phyloP scores from a whole-genome alignment of 2,113 vertebrate genomes.

The Odocoileus hemionus region DNA sequence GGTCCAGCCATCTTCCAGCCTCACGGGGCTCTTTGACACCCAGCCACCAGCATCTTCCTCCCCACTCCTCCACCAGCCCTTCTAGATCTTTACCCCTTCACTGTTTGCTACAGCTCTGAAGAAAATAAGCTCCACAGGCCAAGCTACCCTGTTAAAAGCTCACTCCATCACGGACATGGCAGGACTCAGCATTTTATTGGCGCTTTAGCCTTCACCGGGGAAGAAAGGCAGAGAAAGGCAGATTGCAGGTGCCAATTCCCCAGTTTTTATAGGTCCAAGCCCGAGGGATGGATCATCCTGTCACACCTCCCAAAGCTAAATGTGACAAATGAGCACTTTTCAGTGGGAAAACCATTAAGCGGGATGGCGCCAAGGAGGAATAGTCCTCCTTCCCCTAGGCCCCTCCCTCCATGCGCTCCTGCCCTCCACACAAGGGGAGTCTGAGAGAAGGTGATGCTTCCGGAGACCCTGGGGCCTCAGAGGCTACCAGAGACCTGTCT shows the following conservation, averaged over 20 bases:
- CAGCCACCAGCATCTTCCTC: background rate
- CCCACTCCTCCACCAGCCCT: background rate
- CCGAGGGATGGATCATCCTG: constrained; percentile 50
- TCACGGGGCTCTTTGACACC: background rate
- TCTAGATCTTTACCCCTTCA: background rate
- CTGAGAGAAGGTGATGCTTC: background rate
- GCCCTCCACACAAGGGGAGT: background rate
- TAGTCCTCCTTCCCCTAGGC: background rate
- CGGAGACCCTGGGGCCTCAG: background rate
- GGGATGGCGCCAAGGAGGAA: background rate
- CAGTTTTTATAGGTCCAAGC: constrained; percentile 47
- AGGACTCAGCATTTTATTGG: constrained; percentile 60
- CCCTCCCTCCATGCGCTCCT: background rate
- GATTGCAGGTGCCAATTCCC: constrained; percentile 45
- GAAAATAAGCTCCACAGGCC: constrained; percentile 12
- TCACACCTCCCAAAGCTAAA: constrained; percentile 50
- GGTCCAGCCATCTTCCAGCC: background rate
- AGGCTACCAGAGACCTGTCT: background rate
- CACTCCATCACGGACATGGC: constrained; percentile 48
- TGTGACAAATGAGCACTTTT: constrained; percentile 44
- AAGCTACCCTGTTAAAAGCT: constrained; percentile 55
- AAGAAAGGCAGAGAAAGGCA: constrained; percentile 46
- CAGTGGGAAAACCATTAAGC: constrained; percentile 5
- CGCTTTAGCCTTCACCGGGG: constrained; percentile 18
- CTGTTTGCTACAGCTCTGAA: constrained; percentile 17